Conservation (phyloP, 2,113 vertebrate genomes). For the Rafetus swinhoei region DNA sequence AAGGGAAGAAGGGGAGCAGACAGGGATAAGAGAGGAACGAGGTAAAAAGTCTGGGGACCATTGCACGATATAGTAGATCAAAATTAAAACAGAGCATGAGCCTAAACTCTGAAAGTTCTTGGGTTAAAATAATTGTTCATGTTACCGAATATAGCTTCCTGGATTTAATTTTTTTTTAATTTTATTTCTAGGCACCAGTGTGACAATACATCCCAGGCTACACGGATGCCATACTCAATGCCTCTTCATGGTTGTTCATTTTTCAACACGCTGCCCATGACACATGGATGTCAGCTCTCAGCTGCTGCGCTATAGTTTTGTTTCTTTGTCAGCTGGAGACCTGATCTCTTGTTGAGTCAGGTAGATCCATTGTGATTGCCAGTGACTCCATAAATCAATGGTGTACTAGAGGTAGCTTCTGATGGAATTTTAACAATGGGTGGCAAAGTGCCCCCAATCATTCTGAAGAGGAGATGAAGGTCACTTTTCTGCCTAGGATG, state of each 20-base stretch:
- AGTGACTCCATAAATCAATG: slow-evolving; percentile 4
- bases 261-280: background rate
- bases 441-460: background rate
- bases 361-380: background rate
- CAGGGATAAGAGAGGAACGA: too few species aligned
- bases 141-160: background rate
- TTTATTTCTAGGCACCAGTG: background rate
- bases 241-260: background rate
- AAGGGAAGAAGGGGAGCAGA: too few species aligned
- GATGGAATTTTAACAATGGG: slow-evolving; percentile 25
- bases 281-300: background rate
- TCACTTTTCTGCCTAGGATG: background rate
- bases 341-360: background rate
- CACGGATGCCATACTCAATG: background rate
- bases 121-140: background rate
- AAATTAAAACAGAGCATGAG: background rate
- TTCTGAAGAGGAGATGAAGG: slow-evolving; percentile 1
- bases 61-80: background rate
- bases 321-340: background rate
- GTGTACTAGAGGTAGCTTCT: background rate
- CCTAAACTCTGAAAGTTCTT: background rate
- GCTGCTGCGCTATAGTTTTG: background rate
- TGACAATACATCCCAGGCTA: background rate
- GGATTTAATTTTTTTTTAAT: background rate
- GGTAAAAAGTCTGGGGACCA: too few species aligned